Percentiles rank a stretch among this genome's conserved stretches.
phyloP scores from a whole-genome alignment of 2,888 invertebrate genomes.

The Drosophila bunnanda region DNA sequence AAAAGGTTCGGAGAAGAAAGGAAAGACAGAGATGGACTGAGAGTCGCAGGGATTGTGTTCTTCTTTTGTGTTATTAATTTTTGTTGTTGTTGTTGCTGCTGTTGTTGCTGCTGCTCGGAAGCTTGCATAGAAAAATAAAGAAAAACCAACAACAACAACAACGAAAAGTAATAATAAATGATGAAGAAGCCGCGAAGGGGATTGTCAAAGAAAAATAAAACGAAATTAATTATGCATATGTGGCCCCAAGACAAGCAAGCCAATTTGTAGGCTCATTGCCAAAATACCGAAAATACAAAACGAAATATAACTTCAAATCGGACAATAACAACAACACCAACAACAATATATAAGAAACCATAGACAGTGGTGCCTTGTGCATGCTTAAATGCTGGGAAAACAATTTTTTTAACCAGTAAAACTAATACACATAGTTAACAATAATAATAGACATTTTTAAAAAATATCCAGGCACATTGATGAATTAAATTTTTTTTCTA shows the following conservation, averaged over 20 bases:
- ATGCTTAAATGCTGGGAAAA: background rate
- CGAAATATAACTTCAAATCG: conserved; percentile 14
- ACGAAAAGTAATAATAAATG: conserved; percentile 54
- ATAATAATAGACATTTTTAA: background rate
- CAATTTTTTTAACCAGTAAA: background rate
- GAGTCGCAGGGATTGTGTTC: conserved; percentile 45
- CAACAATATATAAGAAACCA: background rate
- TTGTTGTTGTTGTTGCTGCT: conserved; percentile 42
- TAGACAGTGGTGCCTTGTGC: conserved; percentile 1
- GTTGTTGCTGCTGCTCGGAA: conserved; percentile 44
- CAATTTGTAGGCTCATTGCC: conserved; percentile 73
- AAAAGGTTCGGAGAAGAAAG: conserved; percentile 38
- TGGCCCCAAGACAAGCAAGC: conserved; percentile 61
- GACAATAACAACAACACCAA: conserved; percentile 5
- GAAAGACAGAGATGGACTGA: conserved; percentile 17
- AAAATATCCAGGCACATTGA: background rate
- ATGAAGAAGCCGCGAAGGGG: conserved; percentile 16
- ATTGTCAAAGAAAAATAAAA: conserved; percentile 61
- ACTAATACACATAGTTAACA: background rate
- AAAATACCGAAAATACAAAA: conserved; percentile 61
- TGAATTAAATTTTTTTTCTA: background rate
- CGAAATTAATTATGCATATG: conserved; percentile 69
- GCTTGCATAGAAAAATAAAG: conserved; percentile 69
- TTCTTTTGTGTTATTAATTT: conserved; percentile 75
- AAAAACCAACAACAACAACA: background rate